A percentile compares a stretch with the other conserved stretches of the same genome.
These are phyloP conservation scores for Agonum fuliginosum DNA, from an alignment of 2,888 invertebrate genomes.

Conservation along the genomic window DNA sequence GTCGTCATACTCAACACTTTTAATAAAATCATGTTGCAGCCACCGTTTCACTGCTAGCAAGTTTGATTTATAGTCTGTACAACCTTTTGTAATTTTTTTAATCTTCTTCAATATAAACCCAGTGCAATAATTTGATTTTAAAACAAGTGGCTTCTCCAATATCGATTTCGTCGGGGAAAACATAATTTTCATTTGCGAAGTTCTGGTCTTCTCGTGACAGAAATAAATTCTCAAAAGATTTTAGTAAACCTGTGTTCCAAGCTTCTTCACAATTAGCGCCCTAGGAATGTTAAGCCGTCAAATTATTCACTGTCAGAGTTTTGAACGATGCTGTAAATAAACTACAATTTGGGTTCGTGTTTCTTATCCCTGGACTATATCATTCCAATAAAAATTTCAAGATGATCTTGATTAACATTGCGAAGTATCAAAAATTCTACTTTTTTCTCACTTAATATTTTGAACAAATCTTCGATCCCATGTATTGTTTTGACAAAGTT, in stretches of 20 bases:
- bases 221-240: neutral
- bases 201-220: neutral
- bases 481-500: neutral
- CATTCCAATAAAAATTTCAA: conserved; percentile 3
- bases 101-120: conserved; percentile 1
- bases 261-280: neutral
- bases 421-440: neutral
- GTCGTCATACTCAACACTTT: neutral
- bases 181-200: neutral
- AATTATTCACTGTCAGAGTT: conserved; percentile 15
- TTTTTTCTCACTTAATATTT: neutral
- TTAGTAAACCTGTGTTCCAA: neutral
- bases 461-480: neutral
- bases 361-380: neutral
- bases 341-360: neutral
- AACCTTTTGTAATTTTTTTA: neutral
- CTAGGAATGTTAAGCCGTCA: neutral
- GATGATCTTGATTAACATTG: neutral
- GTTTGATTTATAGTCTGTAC: neutral
- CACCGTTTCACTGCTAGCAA: neutral
- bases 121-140: conserved; percentile 2
- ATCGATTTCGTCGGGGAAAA: neutral
- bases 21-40: neutral
- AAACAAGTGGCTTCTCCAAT: neutral
- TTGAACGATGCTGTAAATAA: neutral